Base-by-base conservation (phyloP, 2,888 invertebrate species). In the Falcaria lacertinaria region DNA sequence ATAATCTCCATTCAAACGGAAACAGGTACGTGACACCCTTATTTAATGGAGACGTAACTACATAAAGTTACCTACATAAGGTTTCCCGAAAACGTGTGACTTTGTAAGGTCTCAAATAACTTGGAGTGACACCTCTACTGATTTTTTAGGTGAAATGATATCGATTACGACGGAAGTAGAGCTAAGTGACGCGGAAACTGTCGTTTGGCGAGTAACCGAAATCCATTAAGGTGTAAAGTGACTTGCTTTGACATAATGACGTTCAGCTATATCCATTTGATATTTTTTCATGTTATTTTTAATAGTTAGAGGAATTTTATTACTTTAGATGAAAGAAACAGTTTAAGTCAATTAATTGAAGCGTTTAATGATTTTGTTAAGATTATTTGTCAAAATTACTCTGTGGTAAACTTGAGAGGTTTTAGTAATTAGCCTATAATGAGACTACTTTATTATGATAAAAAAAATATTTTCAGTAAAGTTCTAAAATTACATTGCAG, bases 161-260 rank as follows among this genome's bases (percentile, higher is more conserved):
- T 85, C 87, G 76, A 79, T 86, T 85, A 74, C 85, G 70, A 60
- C 80, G 88, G 88, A 88, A 87, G 79, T 83, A 67, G 67, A 67
- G 76, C 66, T 79, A 82, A 87, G 81, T 81, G 86, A 78, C 46
- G 81, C 70, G 81, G 84, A 87, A 86, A 87, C 74, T 81, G 82
- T 84, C 85, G 76, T 78, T 79, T 78, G 75, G 70, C 71, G 66
- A 70, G 66, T 71, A 73, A 71, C 73, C 68, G 67, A 67, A 72
- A 69, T 80, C 80, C 82, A 83, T 82, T 81, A 80, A 66, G 71
- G 84, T 82, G 80, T 83, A 70, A 78, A 77, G 72, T 78, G 75
- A 81, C 74, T 73, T 50, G 67, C 58, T 68, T 67, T 77, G 79
- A 79, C 78, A 62, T 73, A 69, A 72, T 69, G 74, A 74, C 63